Evolutionary conservation across 2,113 vertebrate genomes (phyloP).

Genomic region (Pedetes capensis): DNA sequence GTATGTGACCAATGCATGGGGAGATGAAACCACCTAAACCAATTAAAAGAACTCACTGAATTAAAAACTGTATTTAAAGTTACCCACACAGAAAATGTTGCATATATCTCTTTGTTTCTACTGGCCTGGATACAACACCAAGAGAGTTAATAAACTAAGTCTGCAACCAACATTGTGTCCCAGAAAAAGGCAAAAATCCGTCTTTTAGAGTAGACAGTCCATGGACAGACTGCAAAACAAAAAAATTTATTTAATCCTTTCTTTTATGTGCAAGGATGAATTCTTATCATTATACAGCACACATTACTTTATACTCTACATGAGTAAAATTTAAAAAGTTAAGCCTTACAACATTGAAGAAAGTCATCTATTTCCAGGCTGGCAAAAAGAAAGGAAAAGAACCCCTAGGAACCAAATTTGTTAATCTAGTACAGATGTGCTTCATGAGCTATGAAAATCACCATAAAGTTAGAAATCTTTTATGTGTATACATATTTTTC

Average conservation of each 20-base stretch:
- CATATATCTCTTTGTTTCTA: background rate
- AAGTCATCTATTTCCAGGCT: slow-evolving; percentile 8
- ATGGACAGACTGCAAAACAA: background rate
- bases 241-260: background rate
- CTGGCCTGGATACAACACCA: background rate
- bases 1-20: background rate
- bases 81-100: background rate
- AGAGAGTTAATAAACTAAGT: slow-evolving; percentile 15
- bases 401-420: background rate
- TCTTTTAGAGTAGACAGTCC: background rate
- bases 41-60: background rate
- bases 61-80: slow-evolving; percentile 14
- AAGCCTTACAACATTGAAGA: background rate
- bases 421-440: background rate
- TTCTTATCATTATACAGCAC: background rate
- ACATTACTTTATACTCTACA: background rate
- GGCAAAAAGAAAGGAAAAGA: background rate
- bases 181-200: background rate
- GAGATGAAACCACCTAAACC: slow-evolving; percentile 6
- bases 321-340: slow-evolving; percentile 31
- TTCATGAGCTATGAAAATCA: background rate
- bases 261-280: slow-evolving; percentile 18
- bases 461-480: background rate
- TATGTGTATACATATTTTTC: background rate
- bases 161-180: background rate